These are phyloP conservation scores for Nomada fabriciana DNA, from an alignment of 2,888 invertebrate species.

Conservation along the genomic window DNA sequence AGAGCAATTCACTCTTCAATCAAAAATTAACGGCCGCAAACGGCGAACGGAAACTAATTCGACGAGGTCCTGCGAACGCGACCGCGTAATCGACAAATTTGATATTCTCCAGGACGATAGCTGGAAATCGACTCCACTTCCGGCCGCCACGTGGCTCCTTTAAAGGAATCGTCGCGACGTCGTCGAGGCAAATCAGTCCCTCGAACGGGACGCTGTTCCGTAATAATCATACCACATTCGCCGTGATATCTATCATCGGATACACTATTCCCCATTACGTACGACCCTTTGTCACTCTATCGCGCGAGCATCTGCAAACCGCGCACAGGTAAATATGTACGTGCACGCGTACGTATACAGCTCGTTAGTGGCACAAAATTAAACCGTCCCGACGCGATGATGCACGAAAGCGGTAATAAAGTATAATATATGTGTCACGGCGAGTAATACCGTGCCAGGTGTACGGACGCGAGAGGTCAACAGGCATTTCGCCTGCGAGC, in stretches of 20 bases:
- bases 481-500: slow-evolving; percentile 9
- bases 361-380: slow-evolving; percentile 22
- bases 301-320: not conserved
- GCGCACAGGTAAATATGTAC: no score
- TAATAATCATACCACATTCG: not conserved
- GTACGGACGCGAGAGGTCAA: slow-evolving; percentile 17
- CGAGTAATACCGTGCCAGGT: slow-evolving; percentile 1
- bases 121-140: no score
- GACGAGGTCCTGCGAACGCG: no score
- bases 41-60: no score
- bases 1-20: no score
- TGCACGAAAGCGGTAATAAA: not conserved
- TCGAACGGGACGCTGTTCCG: no score
- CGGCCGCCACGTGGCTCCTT: no score
- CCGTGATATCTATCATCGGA: not conserved
- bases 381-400: slow-evolving; percentile 2
- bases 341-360: not conserved
- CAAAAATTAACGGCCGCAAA: no score
- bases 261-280: no score
- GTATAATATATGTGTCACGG: not conserved
- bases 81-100: no score
- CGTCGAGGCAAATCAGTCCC: not conserved
- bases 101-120: no score
- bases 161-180: no score
- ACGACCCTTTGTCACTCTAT: not conserved